These are phyloP conservation scores for Daphoenositta chrysoptera DNA, from an alignment of 2,113 vertebrate genomes.

Conservation along the genomic window DNA sequence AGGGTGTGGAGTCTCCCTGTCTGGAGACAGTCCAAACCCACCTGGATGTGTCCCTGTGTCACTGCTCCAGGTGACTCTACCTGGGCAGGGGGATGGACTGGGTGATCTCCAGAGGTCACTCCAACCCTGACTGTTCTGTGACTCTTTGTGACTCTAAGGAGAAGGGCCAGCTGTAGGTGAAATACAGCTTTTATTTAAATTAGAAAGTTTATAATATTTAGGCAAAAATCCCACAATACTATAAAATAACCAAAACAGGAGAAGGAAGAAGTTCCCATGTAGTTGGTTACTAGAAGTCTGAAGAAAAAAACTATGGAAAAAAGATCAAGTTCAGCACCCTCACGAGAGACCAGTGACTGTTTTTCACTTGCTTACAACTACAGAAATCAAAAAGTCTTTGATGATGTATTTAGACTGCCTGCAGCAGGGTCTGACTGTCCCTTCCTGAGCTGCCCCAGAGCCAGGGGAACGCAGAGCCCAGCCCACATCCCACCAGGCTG, in stretches of 20 bases:
- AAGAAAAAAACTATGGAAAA: not conserved
- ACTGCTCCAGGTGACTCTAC: not conserved
- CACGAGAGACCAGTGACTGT: not conserved
- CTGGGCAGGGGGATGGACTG: not conserved
- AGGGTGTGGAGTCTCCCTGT: not conserved
- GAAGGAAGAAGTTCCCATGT: not conserved
- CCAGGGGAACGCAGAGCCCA: not conserved
- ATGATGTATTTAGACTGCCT: not conserved
- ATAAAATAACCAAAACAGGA: not conserved
- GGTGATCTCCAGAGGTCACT: not conserved
- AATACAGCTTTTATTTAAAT: not conserved
- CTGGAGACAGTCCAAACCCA: not conserved
- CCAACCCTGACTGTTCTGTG: not conserved
- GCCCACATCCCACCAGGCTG: not conserved
- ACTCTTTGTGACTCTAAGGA: not conserved
- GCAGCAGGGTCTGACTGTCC: not conserved
- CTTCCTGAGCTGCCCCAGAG: not conserved
- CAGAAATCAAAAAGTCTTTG: not conserved
- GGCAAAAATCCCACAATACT: not conserved
- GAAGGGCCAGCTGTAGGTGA: not conserved
- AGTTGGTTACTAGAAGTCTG: not conserved
- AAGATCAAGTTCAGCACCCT: not conserved
- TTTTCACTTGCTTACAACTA: not conserved
- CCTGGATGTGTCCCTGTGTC: accelerated
- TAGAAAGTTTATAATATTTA: not conserved